phyloP scores from a whole-genome alignment of 37 sponge, comb jelly and placozoan genomes.

The Hexactinellida sp. region DNA sequence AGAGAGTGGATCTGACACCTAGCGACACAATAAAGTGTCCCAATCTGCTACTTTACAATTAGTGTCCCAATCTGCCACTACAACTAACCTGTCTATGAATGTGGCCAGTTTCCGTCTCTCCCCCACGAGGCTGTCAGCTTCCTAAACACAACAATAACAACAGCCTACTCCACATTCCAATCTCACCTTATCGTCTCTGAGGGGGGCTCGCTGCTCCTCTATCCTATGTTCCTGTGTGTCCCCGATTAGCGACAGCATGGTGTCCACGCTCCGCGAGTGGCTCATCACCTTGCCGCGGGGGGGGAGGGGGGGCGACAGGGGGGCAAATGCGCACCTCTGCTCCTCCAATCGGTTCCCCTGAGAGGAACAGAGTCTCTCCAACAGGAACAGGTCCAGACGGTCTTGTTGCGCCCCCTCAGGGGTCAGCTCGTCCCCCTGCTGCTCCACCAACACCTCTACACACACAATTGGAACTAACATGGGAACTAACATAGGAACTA shows the following conservation, averaged over 20 bases:
- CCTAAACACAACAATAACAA: not conserved
- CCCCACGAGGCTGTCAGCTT: too few relatives aligned
- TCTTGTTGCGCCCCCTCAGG: not conserved
- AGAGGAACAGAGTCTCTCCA: not conserved
- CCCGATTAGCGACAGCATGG: not conserved
- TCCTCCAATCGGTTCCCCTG: not conserved
- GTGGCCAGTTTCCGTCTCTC: not conserved
- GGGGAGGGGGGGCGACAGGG: not conserved
- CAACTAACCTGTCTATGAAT: not conserved
- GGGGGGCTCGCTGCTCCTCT: constrained; percentile 7
- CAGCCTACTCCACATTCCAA: not conserved
- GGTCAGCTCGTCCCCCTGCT: not conserved
- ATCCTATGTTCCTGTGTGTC: not conserved
- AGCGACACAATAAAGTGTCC: not conserved
- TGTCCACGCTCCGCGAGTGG: not conserved
- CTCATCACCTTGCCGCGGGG: not conserved
- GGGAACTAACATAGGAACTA: too few relatives aligned
- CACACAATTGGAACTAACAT: too few relatives aligned
- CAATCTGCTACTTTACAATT: not conserved
- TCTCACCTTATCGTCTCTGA: not conserved
- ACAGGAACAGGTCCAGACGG: not conserved
- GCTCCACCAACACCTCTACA: not conserved
- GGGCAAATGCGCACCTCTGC: not conserved
- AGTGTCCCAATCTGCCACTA: not conserved
- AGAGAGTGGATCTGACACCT: not conserved